These are phyloP conservation scores for Lasioglossum baleicum DNA, from an alignment of 1,140 invertebrate genomes.

Conservation along the genomic window DNA sequence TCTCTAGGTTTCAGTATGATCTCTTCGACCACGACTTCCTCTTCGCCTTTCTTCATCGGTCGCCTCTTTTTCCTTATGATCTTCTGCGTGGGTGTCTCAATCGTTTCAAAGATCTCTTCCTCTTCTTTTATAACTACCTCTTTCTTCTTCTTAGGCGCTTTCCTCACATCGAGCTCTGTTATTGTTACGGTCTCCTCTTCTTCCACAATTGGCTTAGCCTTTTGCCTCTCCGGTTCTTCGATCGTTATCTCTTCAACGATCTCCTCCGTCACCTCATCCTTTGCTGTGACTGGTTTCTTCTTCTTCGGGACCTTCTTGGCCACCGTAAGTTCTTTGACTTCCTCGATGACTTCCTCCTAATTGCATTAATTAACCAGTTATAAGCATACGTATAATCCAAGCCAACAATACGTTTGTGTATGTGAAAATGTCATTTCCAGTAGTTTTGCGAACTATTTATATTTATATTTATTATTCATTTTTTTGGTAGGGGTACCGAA, in stretches of 20 bases:
- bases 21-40: conserved; percentile 45
- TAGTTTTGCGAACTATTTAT: too few relatives aligned
- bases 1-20: conserved; percentile 46
- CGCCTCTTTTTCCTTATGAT: conserved; percentile 67
- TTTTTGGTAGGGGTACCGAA: too few relatives aligned
- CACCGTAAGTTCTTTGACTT: conserved; percentile 44
- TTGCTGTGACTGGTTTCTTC: conserved; percentile 52
- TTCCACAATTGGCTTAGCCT: conserved; percentile 58
- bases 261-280: conserved; percentile 63
- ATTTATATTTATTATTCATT: too few relatives aligned
- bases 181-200: conserved; percentile 64
- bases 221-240: conserved; percentile 57
- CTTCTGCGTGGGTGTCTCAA: conserved; percentile 62
- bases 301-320: conserved; percentile 56
- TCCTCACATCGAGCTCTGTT: conserved; percentile 67
- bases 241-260: conserved; percentile 43
- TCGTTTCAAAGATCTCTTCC: conserved; percentile 68
- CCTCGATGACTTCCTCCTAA: conserved; percentile 53
- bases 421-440: not conserved
- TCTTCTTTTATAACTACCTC: conserved; percentile 59
- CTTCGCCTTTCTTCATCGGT: conserved; percentile 61
- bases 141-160: conserved; percentile 51
- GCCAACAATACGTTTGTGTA: too few relatives aligned
- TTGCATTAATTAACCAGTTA: not conserved
- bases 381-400: too few relatives aligned